These are phyloP conservation scores for Podargus strigoides DNA, from an alignment of 2,797 vertebrate species.

Conservation along the genomic window DNA sequence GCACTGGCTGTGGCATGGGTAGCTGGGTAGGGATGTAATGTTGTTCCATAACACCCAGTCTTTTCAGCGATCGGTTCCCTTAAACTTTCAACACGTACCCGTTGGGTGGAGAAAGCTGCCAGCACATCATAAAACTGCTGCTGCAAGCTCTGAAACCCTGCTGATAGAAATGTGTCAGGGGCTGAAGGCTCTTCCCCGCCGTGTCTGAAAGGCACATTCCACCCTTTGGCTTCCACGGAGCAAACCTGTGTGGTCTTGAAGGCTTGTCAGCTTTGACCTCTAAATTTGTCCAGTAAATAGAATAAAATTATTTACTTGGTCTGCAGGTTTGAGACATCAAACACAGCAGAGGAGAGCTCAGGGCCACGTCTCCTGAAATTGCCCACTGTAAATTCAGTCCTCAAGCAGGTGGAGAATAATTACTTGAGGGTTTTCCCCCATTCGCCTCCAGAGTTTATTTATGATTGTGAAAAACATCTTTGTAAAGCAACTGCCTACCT, in stretches of 20 bases:
- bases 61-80: not conserved
- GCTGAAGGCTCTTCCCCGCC: not conserved
- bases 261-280: slow-evolving; percentile 42
- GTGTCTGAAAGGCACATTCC: not conserved
- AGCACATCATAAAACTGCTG: not conserved
- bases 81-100: not conserved
- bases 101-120: slow-evolving; percentile 23
- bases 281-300: slow-evolving; percentile 37
- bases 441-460: not conserved
- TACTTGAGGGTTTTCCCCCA: not conserved
- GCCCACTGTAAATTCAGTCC: not conserved
- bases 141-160: not conserved
- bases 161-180: slow-evolving; percentile 43
- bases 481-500: not conserved
- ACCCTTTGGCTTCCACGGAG: not conserved
- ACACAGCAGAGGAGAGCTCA: not conserved
- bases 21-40: not conserved
- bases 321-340: slow-evolving; percentile 11
- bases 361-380: not conserved
- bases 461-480: not conserved
- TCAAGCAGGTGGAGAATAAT: not conserved
- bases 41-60: not conserved
- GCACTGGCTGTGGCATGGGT: not conserved
- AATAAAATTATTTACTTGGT: slow-evolving; percentile 1
- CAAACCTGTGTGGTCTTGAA: slow-evolving; percentile 54